phyloP scores from a whole-genome alignment of 2,113 vertebrate genomes.

The Bambusicola thoracicus region DNA sequence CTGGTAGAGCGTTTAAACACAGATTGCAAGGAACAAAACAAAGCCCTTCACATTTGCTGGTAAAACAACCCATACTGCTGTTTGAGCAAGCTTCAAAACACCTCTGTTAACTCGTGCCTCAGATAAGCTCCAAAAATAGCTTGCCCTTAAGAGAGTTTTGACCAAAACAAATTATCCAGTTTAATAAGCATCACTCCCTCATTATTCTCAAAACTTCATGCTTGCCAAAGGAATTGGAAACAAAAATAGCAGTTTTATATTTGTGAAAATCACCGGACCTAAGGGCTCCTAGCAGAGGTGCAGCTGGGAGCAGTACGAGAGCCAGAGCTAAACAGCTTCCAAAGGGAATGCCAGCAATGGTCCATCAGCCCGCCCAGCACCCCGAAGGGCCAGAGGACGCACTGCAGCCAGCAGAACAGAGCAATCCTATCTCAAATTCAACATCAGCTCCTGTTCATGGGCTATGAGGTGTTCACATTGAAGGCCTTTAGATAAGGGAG shows the following conservation, averaged over 20 bases:
- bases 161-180: constrained; percentile 34
- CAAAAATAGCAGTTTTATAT: neutral
- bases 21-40: constrained; percentile 4
- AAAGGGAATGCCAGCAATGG: neutral
- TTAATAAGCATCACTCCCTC: neutral
- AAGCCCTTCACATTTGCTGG: neutral
- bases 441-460: neutral
- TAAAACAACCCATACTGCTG: constrained; percentile 18
- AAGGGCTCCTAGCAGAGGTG: neutral
- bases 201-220: neutral
- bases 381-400: neutral
- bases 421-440: neutral
- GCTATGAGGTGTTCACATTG: neutral
- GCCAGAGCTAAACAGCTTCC: neutral
- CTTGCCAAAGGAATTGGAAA: neutral
- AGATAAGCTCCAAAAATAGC: constrained; percentile 48
- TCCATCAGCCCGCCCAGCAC: neutral
- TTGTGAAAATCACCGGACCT: neutral
- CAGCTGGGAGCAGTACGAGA: neutral
- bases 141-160: neutral
- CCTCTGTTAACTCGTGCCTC: neutral
- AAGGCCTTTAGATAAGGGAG: no score
- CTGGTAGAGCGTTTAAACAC: neutral
- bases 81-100: constrained; percentile 25
- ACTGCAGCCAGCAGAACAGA: neutral